A percentile compares a stretch with the other conserved stretches of the same genome.
Evolutionary conservation across 1,140 invertebrate genomes (phyloP).

Genomic region (Drosophila seguyi): DNA sequence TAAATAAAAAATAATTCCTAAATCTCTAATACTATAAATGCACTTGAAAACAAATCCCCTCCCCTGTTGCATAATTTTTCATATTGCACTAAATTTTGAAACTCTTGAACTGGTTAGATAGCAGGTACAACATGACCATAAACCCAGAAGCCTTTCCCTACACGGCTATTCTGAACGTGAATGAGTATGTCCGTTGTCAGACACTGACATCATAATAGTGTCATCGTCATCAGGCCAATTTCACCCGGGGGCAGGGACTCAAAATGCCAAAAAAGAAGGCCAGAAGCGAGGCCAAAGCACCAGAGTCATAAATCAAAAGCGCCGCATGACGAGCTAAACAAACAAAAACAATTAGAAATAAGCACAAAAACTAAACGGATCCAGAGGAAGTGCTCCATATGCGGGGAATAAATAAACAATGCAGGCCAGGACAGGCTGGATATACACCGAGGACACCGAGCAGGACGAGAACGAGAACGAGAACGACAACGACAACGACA

Average conservation of each 20-base stretch:
- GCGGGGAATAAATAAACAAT: conserved; percentile 78
- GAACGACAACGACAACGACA: conserved; percentile 51
- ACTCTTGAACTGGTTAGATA: neutral
- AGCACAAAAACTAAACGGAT: conserved; percentile 74
- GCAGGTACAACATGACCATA: conserved; percentile 11
- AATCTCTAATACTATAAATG: neutral
- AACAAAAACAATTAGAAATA: conserved; percentile 83
- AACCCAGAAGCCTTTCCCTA: conserved; percentile 1
- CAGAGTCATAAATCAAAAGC: conserved; percentile 68
- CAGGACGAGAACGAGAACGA: conserved; percentile 29
- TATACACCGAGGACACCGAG: conserved; percentile 21
- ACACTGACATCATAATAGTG: conserved; percentile 79
- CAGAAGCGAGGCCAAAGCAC: conserved; percentile 23
- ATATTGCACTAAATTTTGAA: neutral
- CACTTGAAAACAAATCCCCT: neutral
- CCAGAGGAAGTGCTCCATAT: conserved; percentile 58
- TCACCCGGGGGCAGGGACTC: conserved; percentile 17
- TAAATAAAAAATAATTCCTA: too few species aligned
- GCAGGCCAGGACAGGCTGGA: conserved; percentile 56
- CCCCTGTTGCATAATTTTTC: neutral
- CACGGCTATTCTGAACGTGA: conserved; percentile 16
- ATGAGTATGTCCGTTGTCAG: conserved; percentile 73
- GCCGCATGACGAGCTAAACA: conserved; percentile 55
- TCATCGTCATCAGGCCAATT: conserved; percentile 70
- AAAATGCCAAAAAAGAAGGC: conserved; percentile 24